A percentile compares a stretch with the other conserved stretches of the same genome.
Evolutionary conservation across 2,888 invertebrate genomes (phyloP).

Genomic region (Drosophila imparisetae): DNA sequence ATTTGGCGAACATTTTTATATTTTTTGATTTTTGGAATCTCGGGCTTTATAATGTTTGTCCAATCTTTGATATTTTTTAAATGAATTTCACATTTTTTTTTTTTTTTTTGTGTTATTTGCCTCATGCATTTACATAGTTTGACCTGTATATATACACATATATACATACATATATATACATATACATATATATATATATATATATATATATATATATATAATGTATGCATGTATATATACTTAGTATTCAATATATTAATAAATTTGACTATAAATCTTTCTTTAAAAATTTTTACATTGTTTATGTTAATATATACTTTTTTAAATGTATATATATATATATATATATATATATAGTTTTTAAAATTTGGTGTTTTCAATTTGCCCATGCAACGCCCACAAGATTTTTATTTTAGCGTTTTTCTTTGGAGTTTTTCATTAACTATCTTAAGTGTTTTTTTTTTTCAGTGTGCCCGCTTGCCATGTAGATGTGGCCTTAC

Average conservation of each 20-base stretch:
- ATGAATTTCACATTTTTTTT: conserved; percentile 72
- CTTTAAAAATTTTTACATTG: conserved; percentile 71
- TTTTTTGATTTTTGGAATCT: conserved; percentile 9
- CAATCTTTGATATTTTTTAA: conserved; percentile 66
- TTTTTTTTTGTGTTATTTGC: conserved; percentile 22
- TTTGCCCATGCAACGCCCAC: conserved; percentile 57
- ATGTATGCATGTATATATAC: conserved; percentile 29
- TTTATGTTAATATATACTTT: conserved; percentile 28
- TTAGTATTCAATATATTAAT: conserved; percentile 61
- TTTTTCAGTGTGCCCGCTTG: conserved; percentile 40
- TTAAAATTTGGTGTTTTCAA: conserved; percentile 76
- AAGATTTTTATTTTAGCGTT: conserved; percentile 26
- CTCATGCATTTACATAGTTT: conserved; percentile 37
- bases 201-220: conserved; percentile 13
- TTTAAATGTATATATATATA: conserved; percentile 39
- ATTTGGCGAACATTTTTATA: conserved; percentile 42
- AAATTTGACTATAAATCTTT: conserved; percentile 77
- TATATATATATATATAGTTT: conserved; percentile 50
- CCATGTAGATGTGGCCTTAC: conserved; percentile 73
- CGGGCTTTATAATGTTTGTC: conserved; percentile 19
- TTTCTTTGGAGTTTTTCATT: conserved; percentile 31
- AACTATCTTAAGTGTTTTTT: conserved; percentile 39
- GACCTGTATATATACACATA: conserved; percentile 36
- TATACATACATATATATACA: conserved; percentile 12
- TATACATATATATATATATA: conserved; percentile 14